A percentile compares a stretch with the other conserved stretches of the same genome.
phyloP scores from a whole-genome alignment of 2,888 invertebrate species.

The Desoria tigrina region DNA sequence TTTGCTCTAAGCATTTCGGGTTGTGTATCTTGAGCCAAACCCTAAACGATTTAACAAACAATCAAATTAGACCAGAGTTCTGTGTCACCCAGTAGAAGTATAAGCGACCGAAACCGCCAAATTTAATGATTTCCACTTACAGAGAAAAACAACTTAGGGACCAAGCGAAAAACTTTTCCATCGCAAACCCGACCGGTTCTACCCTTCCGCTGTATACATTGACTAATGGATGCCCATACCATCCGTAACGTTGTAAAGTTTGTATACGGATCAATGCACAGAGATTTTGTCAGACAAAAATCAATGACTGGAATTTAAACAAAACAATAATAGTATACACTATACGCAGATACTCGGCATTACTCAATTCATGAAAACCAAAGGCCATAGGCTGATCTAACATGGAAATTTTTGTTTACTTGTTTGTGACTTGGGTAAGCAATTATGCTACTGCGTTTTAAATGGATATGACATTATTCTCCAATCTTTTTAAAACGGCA shows the following conservation, averaged over 20 bases:
- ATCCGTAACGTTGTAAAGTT: slow-evolving; percentile 77
- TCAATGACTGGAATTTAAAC: slow-evolving; percentile 72
- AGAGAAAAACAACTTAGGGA: slow-evolving; percentile 64
- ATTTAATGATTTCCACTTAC: no score
- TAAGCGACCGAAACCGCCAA: no score
- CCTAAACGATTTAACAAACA: slow-evolving; percentile 16
- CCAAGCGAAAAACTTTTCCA: slow-evolving; percentile 72
- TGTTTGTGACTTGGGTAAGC: no score
- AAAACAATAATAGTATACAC: slow-evolving; percentile 7
- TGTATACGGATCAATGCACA: slow-evolving; percentile 72
- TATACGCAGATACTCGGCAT: no score
- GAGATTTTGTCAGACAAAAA: slow-evolving; percentile 84
- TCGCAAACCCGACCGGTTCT: slow-evolving; percentile 77
- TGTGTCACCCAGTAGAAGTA: no score
- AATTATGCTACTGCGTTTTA: no score
- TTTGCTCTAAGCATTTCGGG: slow-evolving; percentile 83
- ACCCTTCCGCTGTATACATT: slow-evolving; percentile 85
- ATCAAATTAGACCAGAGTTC: no score
- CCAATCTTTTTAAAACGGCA: no score
- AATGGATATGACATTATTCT: no score
- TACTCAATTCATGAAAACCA: no score
- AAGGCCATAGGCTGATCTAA: no score
- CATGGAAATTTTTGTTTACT: no score
- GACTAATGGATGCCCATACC: slow-evolving; percentile 85
- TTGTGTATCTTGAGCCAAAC: slow-evolving; percentile 58